Evolutionary conservation across 2,797 vertebrate genomes (phyloP), one percentile per base, ranked within the genome.

Genomic region (Fistularia commersonii): DNA sequence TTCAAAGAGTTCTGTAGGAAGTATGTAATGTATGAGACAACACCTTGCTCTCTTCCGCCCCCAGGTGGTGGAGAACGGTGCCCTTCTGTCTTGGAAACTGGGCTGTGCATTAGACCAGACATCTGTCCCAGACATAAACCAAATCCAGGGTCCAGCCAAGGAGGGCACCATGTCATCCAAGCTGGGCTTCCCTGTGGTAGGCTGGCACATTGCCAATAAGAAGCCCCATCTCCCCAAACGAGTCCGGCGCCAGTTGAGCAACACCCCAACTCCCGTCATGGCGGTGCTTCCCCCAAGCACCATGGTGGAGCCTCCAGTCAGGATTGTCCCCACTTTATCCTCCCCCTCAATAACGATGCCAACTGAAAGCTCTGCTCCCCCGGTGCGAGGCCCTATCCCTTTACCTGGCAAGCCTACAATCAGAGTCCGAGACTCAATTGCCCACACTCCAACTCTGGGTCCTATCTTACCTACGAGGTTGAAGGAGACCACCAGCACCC

Each of bases 171-270:
- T 99, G 97, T 98, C 97, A 0, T 95, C 94, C 38, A 91, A 64
- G 66, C 92, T 99, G 38, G 95, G 97, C 39, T 98, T 94, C 76
- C 97, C 97, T 0, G 97, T 99, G 36, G 96, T 99, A 41, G 97
- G 97, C 6, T 99, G 97, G 97, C 97, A 99, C 70, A 97, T 99
- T 0, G 95, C 97, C 46, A 99, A 99, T 83, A 98, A 98, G 83
- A 99, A 98, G 61, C 94, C 94, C 31, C 90, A 94, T 32, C 72
- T 94, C 43, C 92, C 94, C 8, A 98, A 95, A 77, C 90, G 97
- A 41, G 90, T 95, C 41, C 88, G 95, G 60, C 87, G 97, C 38
- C 94, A 96, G 43, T 87, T 98, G 43, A 92, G 93, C n/a, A 95
- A 93, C 80, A 96, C 95, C 2, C 96, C 97, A 0, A 91, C 97